A percentile compares a stretch with the other conserved stretches of the same genome.
Evolutionary conservation across 1,140 invertebrate species (phyloP).

Genomic region (Stegodyphus mimosarum): DNA sequence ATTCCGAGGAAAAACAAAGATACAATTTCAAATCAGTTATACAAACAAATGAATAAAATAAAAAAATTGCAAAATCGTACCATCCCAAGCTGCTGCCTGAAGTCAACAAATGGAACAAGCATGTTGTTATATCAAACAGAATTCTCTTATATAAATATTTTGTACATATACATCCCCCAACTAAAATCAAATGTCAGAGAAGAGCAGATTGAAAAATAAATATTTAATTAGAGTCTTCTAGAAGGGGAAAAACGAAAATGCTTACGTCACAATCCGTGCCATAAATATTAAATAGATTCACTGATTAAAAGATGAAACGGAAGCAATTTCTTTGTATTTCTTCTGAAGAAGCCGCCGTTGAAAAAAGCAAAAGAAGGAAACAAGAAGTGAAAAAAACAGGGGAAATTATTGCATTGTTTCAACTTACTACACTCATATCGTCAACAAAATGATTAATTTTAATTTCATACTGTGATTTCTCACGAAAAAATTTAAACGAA

Average conservation of each 20-base stretch:
- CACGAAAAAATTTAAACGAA: not conserved
- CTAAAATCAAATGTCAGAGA: too few relatives aligned
- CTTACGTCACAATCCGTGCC: slow-evolving; percentile 2
- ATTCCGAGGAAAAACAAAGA: too few relatives aligned
- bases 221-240: slow-evolving; percentile 13
- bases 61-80: too few relatives aligned
- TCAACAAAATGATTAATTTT: slow-evolving; percentile 24
- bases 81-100: too few relatives aligned
- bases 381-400: not conserved
- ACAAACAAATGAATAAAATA: too few relatives aligned
- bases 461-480: slow-evolving; percentile 20
- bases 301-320: slow-evolving; percentile 30
- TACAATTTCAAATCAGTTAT: too few relatives aligned
- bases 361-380: not conserved
- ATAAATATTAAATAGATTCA: slow-evolving; percentile 27
- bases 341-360: not conserved
- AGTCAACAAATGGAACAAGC: too few relatives aligned
- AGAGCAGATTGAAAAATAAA: slow-evolving; percentile 40
- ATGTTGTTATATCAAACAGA: too few relatives aligned
- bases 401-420: slow-evolving; percentile 1
- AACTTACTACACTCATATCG: not conserved
- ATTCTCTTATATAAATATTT: too few relatives aligned
- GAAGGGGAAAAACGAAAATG: not conserved
- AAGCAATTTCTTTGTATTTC: not conserved
- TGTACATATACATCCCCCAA: too few relatives aligned